A percentile compares a stretch with the other conserved stretches of the same genome.
phyloP scores from a whole-genome alignment of 2,888 invertebrate species.

The Drosophila basisetae region DNA sequence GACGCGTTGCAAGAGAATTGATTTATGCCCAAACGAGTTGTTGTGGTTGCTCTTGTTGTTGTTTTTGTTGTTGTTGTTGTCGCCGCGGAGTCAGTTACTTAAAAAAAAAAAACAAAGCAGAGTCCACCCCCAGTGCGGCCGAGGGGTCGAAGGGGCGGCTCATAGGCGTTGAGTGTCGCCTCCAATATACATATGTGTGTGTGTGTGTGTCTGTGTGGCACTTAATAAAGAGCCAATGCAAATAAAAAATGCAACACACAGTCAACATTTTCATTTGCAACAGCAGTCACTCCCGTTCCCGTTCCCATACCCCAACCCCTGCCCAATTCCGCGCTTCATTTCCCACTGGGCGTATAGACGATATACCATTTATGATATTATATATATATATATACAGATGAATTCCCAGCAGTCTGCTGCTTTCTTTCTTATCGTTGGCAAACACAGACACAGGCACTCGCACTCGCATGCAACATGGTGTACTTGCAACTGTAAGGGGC shows the following conservation, averaged over 20 bases:
- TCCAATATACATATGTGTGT: constrained; percentile 9
- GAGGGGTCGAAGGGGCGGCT: background rate
- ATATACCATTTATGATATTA: constrained; percentile 3
- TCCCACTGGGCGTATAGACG: constrained; percentile 5
- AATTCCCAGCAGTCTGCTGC: constrained; percentile 34
- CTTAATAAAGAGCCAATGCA: constrained; percentile 51
- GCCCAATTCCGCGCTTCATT: constrained; percentile 28
- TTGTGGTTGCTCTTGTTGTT: constrained; percentile 16
- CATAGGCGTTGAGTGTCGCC: constrained; percentile 31
- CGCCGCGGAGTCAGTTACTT: constrained; percentile 27
- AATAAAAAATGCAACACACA: constrained; percentile 41
- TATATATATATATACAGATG: background rate
- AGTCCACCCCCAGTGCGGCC: constrained; percentile 18
- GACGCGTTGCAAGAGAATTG: constrained; percentile 63
- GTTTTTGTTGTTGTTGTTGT: constrained; percentile 5
- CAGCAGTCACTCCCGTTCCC: constrained; percentile 10
- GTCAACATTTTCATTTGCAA: constrained; percentile 46
- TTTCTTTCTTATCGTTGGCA: constrained; percentile 36
- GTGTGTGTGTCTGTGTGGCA: constrained; percentile 3
- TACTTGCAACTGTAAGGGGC: constrained; percentile 52
- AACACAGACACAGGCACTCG: background rate
- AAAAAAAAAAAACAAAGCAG: background rate
- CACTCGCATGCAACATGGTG: constrained; percentile 2
- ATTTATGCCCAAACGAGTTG: constrained; percentile 66
- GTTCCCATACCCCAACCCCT: background rate